Base-by-base conservation (phyloP, 2,888 invertebrate genomes). In the Chesias legatella region DNA sequence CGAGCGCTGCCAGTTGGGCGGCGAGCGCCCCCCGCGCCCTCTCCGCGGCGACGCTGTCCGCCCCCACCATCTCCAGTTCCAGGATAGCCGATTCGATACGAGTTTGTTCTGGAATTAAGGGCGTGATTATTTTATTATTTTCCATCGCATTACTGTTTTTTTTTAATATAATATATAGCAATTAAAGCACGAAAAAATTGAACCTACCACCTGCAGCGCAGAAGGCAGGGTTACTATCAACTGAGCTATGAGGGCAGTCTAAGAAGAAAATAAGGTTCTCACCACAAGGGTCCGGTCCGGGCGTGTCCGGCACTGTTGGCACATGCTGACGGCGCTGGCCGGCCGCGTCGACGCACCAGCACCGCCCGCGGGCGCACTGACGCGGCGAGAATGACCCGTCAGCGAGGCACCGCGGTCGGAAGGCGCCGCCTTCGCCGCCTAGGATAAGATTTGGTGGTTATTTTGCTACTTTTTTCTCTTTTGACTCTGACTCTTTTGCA, bases 261-360 rank as follows among this genome's bases (percentile, higher is more conserved):
- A 7, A 7, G 17, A 29, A 3, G 21, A 20, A 10, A 7, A 25
- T 6, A 29, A 28, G 7, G 25, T 28, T 54, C 63, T 56, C 37
- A 83, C 84, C 79, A 46, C 85, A 85, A 11, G 75, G 65, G 23
- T 84, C 79, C 0, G 62, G 32, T 1, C 52, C 57, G 0, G 74
- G 73, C 0, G 56, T 34, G 43, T 73, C 76, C 1, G 63, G 48
- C 0, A 73, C 60, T 0, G 47, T n/a, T 3, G 58, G 53, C 1
- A 48, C 28, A 7, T 61, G 63, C 6, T 64, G 53, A 3, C 82
- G 60, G 6, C 77, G 57, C 50, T 81, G 84, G 0, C 86, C 86
- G 0, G 95, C 95, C 43, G 95, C 95, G 72, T 96, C 95, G 1
- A 95, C 95, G 71, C 96, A 96, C 95, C 95, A 95, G 70, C 95